These are phyloP conservation scores for Fabriciana adippe DNA, from an alignment of 2,888 invertebrate genomes.

Conservation along the genomic window DNA sequence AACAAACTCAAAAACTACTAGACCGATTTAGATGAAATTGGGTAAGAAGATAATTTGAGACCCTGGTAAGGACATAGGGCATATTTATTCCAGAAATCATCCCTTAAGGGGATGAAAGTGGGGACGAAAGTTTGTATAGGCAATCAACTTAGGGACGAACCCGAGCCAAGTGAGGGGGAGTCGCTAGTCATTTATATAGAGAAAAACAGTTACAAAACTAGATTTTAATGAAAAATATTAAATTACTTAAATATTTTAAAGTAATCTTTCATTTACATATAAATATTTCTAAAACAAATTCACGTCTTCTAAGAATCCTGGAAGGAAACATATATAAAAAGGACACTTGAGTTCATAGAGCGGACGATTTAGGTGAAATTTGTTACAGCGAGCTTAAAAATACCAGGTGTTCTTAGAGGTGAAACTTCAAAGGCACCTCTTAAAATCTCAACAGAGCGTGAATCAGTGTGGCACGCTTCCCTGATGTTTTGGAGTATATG, in stretches of 20 bases:
- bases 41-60: too few relatives aligned
- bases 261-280: background rate
- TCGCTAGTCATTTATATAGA: too few relatives aligned
- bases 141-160: too few relatives aligned
- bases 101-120: too few relatives aligned
- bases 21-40: too few relatives aligned
- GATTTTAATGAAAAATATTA: background rate
- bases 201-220: too few relatives aligned
- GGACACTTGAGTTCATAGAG: conserved; percentile 6
- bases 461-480: conserved; percentile 42
- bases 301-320: background rate
- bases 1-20: too few relatives aligned
- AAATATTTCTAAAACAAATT: background rate
- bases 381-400: conserved; percentile 32
- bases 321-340: background rate
- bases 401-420: conserved; percentile 43
- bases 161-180: too few relatives aligned
- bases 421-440: conserved; percentile 47
- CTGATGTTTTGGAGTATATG: conserved; percentile 16
- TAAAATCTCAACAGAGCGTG: conserved; percentile 41
- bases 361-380: conserved; percentile 3
- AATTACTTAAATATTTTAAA: background rate
- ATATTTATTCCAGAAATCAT: too few relatives aligned
- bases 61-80: too few relatives aligned
- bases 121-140: too few relatives aligned